Conservation (phyloP, 2,888 invertebrate genomes). For the Phortica magna region DNA sequence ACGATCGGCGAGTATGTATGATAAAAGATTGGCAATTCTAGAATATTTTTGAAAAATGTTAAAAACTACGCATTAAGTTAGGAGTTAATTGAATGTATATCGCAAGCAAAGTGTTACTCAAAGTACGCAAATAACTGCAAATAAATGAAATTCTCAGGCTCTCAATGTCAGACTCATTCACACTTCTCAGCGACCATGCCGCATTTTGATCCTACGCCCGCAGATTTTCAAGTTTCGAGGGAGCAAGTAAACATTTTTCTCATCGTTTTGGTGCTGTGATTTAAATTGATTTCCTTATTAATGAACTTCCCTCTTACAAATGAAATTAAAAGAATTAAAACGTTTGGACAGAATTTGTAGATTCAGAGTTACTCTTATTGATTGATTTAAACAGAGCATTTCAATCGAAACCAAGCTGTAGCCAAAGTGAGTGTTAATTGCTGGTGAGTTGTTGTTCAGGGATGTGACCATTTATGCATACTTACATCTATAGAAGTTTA, state of each 20-base stretch:
- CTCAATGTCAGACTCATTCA: slow-evolving; percentile 6
- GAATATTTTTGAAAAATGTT: not conserved
- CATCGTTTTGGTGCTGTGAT: slow-evolving; percentile 66
- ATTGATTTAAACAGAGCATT: slow-evolving; percentile 55
- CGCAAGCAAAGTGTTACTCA: not conserved
- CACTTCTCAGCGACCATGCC: not conserved
- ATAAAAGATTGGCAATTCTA: not conserved
- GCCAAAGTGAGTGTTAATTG: slow-evolving; percentile 63
- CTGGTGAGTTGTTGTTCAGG: slow-evolving; percentile 36
- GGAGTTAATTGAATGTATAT: not conserved
- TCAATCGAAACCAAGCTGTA: not conserved
- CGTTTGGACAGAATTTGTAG: slow-evolving; percentile 14
- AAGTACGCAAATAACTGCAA: not conserved
- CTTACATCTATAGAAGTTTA: not conserved
- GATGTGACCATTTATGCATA: not conserved
- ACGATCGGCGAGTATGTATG: not conserved
- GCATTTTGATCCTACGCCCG: slow-evolving; percentile 35
- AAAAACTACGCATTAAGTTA: slow-evolving; percentile 5
- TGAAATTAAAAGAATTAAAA: slow-evolving; percentile 66
- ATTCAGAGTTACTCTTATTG: slow-evolving; percentile 42
- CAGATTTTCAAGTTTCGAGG: slow-evolving; percentile 50
- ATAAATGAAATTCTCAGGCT: not conserved
- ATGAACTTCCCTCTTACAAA: slow-evolving; percentile 71
- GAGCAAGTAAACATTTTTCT: slow-evolving; percentile 57
- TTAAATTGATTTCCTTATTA: slow-evolving; percentile 77